Evolutionary conservation across 2,113 vertebrate species (phyloP).

Genomic region (Laterallus jamaicensis): DNA sequence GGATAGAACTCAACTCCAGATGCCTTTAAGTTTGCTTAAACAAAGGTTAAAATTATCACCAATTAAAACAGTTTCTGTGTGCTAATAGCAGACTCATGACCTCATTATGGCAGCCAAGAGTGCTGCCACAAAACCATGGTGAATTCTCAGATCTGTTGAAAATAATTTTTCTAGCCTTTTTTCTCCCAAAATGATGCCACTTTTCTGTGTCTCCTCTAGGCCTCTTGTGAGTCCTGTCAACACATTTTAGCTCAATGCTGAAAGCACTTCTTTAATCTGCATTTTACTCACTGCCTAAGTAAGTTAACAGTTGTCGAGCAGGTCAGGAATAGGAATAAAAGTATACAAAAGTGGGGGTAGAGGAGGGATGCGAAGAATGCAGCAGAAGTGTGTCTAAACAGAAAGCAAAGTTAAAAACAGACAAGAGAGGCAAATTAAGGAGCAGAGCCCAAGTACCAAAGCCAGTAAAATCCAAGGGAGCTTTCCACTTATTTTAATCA

Average conservation of each 20-base stretch:
- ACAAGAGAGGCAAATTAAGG: background rate
- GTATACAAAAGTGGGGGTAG: background rate
- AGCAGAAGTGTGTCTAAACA: background rate
- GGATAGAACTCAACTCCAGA: background rate
- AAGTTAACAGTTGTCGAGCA: conserved; percentile 35
- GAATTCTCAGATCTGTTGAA: background rate
- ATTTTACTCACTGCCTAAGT: conserved; percentile 31
- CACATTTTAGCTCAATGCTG: conserved; percentile 38
- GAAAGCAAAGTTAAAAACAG: conserved; percentile 10
- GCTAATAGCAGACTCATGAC: background rate
- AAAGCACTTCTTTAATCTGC: conserved; percentile 24
- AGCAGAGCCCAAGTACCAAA: background rate
- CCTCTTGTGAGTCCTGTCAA: conserved; percentile 50
- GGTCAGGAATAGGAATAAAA: conserved; percentile 49
- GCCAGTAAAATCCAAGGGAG: background rate
- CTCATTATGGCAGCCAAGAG: background rate
- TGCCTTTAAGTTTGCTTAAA: conserved; percentile 3
- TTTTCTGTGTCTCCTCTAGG: background rate
- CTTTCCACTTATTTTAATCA: conserved; percentile 24
- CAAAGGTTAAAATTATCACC: conserved; percentile 7
- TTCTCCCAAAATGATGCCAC: background rate
- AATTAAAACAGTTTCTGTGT: conserved; percentile 9
- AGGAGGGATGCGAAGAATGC: background rate
- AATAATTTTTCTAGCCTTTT: background rate
- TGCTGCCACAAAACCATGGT: background rate